Percentiles rank a stretch among this genome's conserved stretches.
phyloP scores from a whole-genome alignment of 2,113 vertebrate species.

The Edolisoma coerulescens region DNA sequence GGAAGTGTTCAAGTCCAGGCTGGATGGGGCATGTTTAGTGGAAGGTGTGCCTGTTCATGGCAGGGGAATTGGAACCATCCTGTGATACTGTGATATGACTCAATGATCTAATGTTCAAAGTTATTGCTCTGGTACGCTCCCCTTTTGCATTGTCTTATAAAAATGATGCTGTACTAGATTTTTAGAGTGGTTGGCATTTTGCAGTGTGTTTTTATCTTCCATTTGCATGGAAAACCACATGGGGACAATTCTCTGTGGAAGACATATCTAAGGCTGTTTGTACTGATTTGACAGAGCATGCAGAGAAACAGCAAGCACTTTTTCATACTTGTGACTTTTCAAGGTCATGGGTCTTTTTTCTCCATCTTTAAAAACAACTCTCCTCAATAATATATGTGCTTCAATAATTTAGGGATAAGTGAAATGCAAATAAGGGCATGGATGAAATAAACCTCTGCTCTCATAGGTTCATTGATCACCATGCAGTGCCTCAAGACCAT shows the following conservation, averaged over 20 bases:
- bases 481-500: background rate
- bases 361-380: background rate
- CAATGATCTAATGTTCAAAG: background rate
- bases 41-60: background rate
- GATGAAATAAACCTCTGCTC: background rate
- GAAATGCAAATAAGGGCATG: background rate
- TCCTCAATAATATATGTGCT: background rate
- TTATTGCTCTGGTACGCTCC: background rate
- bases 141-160: background rate
- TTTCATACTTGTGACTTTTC: constrained; percentile 2
- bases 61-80: background rate
- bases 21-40: background rate
- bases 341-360: constrained; percentile 4
- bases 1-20: background rate
- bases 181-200: background rate
- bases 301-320: background rate
- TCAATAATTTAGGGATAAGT: background rate
- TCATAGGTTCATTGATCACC: background rate
- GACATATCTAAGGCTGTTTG: background rate
- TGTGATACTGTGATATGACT: background rate
- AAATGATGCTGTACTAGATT: background rate
- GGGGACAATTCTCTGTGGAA: background rate
- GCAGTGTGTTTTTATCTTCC: background rate
- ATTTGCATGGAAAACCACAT: constrained; percentile 4
- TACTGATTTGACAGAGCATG: background rate